Percentiles rank a stretch among this genome's conserved stretches.
phyloP scores from a whole-genome alignment of 2,888 invertebrate genomes.

The Meloe dianella region DNA sequence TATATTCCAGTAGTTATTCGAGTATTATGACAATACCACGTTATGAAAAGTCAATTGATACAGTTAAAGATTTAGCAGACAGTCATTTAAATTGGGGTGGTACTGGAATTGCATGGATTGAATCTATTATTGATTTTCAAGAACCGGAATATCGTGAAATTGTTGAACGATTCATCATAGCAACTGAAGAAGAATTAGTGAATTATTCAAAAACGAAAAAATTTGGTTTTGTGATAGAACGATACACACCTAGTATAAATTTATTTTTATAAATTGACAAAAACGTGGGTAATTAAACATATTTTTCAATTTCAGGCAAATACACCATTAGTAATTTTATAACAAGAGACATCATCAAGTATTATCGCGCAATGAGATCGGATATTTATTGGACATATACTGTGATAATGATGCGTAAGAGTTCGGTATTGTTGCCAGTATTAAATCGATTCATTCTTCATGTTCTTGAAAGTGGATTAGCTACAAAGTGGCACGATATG shows the following conservation, averaged over 20 bases:
- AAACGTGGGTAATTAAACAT: background rate
- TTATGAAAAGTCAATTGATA: slow-evolving; percentile 65
- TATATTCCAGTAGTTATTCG: slow-evolving; percentile 71
- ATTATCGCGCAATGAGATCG: slow-evolving; percentile 68
- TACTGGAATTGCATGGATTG: slow-evolving; percentile 70
- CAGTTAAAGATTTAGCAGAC: slow-evolving; percentile 63
- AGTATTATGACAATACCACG: slow-evolving; percentile 70
- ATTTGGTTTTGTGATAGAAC: background rate
- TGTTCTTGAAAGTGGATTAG: slow-evolving; percentile 68
- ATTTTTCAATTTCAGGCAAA: slow-evolving; percentile 60
- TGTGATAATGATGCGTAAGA: slow-evolving; percentile 68
- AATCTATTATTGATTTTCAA: slow-evolving; percentile 57
- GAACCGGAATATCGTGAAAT: background rate
- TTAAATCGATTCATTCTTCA: slow-evolving; percentile 65
- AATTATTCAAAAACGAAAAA: background rate
- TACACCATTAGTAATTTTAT: slow-evolving; percentile 72
- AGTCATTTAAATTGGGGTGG: slow-evolving; percentile 66
- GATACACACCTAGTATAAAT: background rate
- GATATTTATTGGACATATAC: slow-evolving; percentile 73
- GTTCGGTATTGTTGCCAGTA: slow-evolving; percentile 65
- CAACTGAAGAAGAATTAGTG: background rate
- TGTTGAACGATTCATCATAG: background rate
- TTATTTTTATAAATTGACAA: background rate
- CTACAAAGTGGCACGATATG: slow-evolving; percentile 70
- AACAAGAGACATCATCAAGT: slow-evolving; percentile 63